A percentile compares a stretch with the other conserved stretches of the same genome.
Conservation (phyloP, 2,113 vertebrate genomes). For the Lichenostomus cassidix region DNA sequence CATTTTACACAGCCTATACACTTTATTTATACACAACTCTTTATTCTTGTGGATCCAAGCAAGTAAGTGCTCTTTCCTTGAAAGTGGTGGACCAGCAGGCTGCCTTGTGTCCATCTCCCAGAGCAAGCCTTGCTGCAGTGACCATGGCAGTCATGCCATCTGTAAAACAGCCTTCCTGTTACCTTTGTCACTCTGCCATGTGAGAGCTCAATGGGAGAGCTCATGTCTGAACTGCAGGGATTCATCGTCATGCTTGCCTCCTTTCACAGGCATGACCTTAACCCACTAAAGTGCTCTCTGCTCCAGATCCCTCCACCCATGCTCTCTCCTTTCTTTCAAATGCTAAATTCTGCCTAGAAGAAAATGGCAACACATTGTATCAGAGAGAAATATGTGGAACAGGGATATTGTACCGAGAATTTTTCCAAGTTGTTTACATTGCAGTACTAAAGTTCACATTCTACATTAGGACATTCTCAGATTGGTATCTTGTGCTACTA, state of each 20-base stretch:
- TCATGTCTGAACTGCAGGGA: not conserved
- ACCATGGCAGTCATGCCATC: not conserved
- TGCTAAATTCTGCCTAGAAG: not conserved
- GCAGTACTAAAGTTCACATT: not conserved
- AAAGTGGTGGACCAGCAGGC: fast-evolving
- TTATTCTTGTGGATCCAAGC: not conserved
- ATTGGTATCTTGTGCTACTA: not conserved
- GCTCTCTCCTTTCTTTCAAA: not conserved
- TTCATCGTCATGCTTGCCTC: not conserved
- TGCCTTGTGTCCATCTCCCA: not conserved
- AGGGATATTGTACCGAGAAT: not conserved
- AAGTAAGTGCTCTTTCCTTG: not conserved
- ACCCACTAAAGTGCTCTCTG: not conserved
- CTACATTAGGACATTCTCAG: not conserved
- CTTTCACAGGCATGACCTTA: not conserved
- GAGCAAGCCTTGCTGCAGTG: not conserved
- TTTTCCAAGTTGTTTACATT: not conserved
- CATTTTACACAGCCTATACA: not conserved
- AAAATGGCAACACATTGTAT: not conserved
- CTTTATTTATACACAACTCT: too few species aligned
- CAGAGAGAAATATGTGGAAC: not conserved
- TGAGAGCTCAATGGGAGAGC: not conserved
- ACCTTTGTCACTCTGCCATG: not conserved
- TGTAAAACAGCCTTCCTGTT: not conserved
- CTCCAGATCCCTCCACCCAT: not conserved